Evolutionary conservation across 2,888 invertebrate genomes (phyloP), one percentile per base, ranked within the genome.

Genomic region (Dermolepida albohirtum): DNA sequence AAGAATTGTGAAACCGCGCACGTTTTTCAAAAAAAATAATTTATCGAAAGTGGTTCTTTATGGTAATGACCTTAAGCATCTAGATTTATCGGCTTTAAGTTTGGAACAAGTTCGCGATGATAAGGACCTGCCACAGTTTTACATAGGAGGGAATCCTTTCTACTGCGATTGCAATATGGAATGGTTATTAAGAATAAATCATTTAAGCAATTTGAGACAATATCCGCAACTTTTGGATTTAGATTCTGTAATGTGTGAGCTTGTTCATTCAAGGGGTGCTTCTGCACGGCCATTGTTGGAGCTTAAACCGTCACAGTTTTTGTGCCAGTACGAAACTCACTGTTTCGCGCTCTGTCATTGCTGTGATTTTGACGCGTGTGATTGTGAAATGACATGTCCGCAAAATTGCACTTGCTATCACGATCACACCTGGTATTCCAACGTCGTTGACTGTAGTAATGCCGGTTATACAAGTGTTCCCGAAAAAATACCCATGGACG

Each of bases 341-440:
- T 95, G 95, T 85, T 94, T 93, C 84, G 89, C 93, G 66, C 84
- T 93, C 71, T 95, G 95, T 83, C 92, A 93, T 84, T 95, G 95
- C 85, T 95, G 95, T 85, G 93, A 94, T 81, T 95, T 92, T 86
- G 93, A 93, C 83, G 93, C 93, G 72, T 95, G 95, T 85, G 95
- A 95, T 85, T 95, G 95, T 84, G 92, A 94, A 87, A 94, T 94
- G 92, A 92, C 92, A 76, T 95, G 95, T 82, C 95, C 95, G 73
- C 89, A 89, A 82, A 91, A 90, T 82, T 95, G 95, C 84, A 90
- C 90, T 74, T 95, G 95, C 82, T 95, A 90, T 86, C 93, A 93
- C 85, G 94, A 95, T 85, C 90, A 92, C 83, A 90, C 91, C 76
- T 94, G 94, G 92, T 89, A 89, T 76, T 90, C 92, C 79, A 94